phyloP scores from a whole-genome alignment of 2,888 invertebrate species.

The Andrena bucephala region DNA sequence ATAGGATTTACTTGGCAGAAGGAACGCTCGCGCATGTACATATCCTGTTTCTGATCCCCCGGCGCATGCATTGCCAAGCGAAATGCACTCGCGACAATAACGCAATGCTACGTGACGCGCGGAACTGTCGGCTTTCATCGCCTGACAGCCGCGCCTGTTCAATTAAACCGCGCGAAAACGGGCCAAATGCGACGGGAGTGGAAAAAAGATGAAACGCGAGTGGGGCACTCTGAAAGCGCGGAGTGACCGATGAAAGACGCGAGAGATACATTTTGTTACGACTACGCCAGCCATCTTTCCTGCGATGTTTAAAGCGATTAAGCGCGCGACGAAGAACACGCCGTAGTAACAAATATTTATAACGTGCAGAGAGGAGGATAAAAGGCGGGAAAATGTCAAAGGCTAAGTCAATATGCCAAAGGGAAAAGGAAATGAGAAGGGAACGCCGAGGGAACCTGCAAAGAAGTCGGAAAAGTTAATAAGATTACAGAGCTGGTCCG shows the following conservation, averaged over 20 bases:
- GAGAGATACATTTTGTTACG: constrained; percentile 25
- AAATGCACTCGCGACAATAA: constrained; percentile 43
- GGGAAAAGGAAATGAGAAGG: not conserved
- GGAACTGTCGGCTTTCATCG: constrained; percentile 5
- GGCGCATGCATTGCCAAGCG: constrained; percentile 36
- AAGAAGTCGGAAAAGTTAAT: constrained; percentile 23
- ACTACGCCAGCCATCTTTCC: constrained; percentile 14
- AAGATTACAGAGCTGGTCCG: constrained; percentile 30
- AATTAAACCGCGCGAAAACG: not conserved
- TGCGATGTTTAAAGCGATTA: constrained; percentile 6
- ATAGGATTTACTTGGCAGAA: constrained; percentile 1
- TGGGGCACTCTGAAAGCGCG: not conserved
- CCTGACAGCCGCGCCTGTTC: not conserved
- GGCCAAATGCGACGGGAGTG: no score
- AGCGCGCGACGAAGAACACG: not conserved
- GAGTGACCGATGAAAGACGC: not conserved
- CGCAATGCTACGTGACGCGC: constrained; percentile 8
- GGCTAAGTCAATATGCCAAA: constrained; percentile 3
- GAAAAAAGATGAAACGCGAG: not conserved
- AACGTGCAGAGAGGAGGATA: not conserved
- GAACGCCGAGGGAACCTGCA: not conserved
- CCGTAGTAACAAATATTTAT: not conserved
- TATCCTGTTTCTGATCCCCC: not conserved
- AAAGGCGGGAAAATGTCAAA: not conserved
- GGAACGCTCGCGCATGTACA: not conserved